phyloP scores from a whole-genome alignment of 2,888 invertebrate genomes.

The Cerceris ruficornis region DNA sequence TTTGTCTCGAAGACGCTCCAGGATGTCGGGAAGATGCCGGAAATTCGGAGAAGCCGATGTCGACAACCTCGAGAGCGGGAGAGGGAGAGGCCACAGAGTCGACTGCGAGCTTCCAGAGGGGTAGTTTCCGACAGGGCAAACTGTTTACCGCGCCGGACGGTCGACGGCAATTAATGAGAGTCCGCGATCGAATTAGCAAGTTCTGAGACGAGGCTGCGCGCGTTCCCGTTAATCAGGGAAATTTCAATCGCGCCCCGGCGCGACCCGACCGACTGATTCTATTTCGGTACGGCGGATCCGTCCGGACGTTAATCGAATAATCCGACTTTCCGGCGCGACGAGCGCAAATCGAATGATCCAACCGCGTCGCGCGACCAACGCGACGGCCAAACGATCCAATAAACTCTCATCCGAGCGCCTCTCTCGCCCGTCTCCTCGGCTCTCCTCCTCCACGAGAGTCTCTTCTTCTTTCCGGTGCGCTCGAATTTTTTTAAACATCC shows the following conservation, averaged over 20 bases:
- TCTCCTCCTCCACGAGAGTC: background rate
- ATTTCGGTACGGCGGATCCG: conserved; percentile 43
- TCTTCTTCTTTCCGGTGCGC: background rate
- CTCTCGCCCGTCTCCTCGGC: background rate
- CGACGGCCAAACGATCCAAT: background rate
- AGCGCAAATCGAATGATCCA: conserved; percentile 32
- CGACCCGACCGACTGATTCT: conserved; percentile 46
- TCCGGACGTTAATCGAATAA: conserved; percentile 62
- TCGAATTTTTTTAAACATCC: no score
- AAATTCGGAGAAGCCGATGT: no score
- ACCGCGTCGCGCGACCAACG: background rate
- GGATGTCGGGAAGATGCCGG: no score
- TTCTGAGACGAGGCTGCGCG: conserved; percentile 35
- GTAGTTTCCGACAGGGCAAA: background rate
- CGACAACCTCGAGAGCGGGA: no score
- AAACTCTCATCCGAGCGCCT: background rate
- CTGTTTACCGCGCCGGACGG: conserved; percentile 39
- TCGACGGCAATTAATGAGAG: conserved; percentile 45
- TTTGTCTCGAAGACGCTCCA: no score
- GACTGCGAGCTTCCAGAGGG: no score
- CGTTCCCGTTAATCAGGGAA: conserved; percentile 28
- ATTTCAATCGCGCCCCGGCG: conserved; percentile 31
- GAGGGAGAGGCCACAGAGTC: no score
- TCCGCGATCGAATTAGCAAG: conserved; percentile 46
- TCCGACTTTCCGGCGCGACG: conserved; percentile 47